Percentiles rank a stretch among this genome's conserved stretches.
These are phyloP conservation scores for Poecilia picta DNA, from an alignment of 2,797 vertebrate genomes.

Conservation along the genomic window DNA sequence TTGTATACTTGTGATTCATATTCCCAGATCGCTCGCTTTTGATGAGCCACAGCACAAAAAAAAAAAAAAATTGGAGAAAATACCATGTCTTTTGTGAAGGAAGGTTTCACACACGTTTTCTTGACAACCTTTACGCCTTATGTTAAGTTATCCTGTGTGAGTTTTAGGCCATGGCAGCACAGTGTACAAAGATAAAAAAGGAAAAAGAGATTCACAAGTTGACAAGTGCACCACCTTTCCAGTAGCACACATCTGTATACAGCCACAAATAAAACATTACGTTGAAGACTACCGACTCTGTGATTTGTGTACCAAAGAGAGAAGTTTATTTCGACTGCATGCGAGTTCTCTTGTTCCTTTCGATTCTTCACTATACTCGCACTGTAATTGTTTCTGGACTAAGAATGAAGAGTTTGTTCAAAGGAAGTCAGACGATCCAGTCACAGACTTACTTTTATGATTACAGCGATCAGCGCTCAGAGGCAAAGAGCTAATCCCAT, in stretches of 20 bases:
- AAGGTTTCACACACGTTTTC: neutral
- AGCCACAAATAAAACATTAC: constrained; percentile 49
- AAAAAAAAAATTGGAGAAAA: constrained; percentile 13
- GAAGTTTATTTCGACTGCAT: constrained; percentile 28
- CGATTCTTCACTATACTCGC: constrained; percentile 17
- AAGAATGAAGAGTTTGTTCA: constrained; percentile 24
- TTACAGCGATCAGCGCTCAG: neutral
- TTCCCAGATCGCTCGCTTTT: constrained; percentile 8
- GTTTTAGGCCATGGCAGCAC: constrained; percentile 6
- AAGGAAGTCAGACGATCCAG: neutral
- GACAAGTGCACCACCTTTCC: constrained; percentile 29
- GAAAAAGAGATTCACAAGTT: constrained; percentile 13
- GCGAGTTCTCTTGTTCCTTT: constrained; percentile 24
- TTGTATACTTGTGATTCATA: constrained; percentile 9
- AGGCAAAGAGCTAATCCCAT: neutral
- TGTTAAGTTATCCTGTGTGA: constrained; percentile 10
- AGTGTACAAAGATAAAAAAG: constrained; percentile 17
- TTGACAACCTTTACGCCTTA: constrained; percentile 17
- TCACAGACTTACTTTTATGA: neutral
- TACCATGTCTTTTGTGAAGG: neutral
- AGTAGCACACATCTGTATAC: constrained; percentile 49
- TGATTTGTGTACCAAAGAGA: constrained; percentile 33
- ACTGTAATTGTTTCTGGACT: constrained; percentile 22
- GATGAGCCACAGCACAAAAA: constrained; percentile 18
- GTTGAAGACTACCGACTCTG: constrained; percentile 42